phyloP scores from a whole-genome alignment of 2,888 invertebrate genomes.

The Chaetogeoica ovagalla region DNA sequence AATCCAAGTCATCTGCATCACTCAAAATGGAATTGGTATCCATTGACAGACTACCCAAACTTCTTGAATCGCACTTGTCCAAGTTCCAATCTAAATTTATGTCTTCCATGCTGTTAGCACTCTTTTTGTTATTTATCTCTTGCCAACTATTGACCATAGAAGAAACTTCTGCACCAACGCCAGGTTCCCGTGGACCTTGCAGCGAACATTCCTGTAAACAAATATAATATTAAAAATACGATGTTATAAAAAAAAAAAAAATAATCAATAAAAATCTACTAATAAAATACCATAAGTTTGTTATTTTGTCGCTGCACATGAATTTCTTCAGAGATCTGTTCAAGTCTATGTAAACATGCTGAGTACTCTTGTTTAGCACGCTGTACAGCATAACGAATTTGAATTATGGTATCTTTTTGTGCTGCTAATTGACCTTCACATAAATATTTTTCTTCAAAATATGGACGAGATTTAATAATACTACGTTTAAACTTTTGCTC shows the following conservation, averaged over 20 bases:
- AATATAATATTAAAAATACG: conserved; percentile 1
- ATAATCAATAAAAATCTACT: background rate
- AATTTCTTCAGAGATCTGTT: conserved; percentile 90
- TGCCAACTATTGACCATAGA: conserved; percentile 50
- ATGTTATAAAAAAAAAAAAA: too few species aligned
- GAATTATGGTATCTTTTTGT: conserved; percentile 81
- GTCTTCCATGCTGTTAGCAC: conserved; percentile 27
- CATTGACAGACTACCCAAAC: conserved; percentile 64
- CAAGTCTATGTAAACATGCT: conserved; percentile 78
- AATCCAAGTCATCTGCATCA: conserved; percentile 60
- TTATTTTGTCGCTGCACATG: conserved; percentile 65
- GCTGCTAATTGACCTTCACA: conserved; percentile 84
- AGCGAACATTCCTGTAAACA: conserved; percentile 54
- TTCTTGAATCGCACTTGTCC: conserved; percentile 65
- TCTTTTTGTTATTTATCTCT: conserved; percentile 27
- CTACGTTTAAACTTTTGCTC: conserved; percentile 81
- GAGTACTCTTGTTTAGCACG: conserved; percentile 81
- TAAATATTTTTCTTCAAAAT: conserved; percentile 86
- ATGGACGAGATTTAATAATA: conserved; percentile 83
- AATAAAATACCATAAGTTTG: conserved; percentile 46
- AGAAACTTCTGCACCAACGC: conserved; percentile 73
- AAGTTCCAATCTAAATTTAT: conserved; percentile 65
- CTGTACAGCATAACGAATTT: conserved; percentile 76
- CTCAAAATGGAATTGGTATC: conserved; percentile 63
- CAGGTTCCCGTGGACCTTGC: conserved; percentile 67